Conservation (phyloP, 2,113 vertebrate species). For the zebrafish (Danio rerio) region GRCz12tu NC_133179.1:5349001-5349500, state of each 20-base stretch:
- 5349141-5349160: too few relatives aligned
- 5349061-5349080: too few relatives aligned
- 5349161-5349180: too few relatives aligned
- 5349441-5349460: neutral
- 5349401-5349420: neutral
- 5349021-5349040: too few relatives aligned
- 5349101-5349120: too few relatives aligned
- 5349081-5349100: too few relatives aligned
- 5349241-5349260: neutral
- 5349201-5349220: too few relatives aligned
- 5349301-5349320: conserved; percentile 14
- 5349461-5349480: neutral
- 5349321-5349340: neutral
- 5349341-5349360: neutral
- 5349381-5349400: neutral
- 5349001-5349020: too few relatives aligned
- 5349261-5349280: neutral
- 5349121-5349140: too few relatives aligned
- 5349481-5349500: conserved; percentile 5
- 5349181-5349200: too few relatives aligned
- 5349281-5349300: neutral
- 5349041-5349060: too few relatives aligned
- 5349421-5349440: neutral
- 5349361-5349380: neutral
- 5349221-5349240: too few relatives aligned